Conservation (phyloP, 2,888 invertebrate genomes). For the Drosophila meridiana region DNA sequence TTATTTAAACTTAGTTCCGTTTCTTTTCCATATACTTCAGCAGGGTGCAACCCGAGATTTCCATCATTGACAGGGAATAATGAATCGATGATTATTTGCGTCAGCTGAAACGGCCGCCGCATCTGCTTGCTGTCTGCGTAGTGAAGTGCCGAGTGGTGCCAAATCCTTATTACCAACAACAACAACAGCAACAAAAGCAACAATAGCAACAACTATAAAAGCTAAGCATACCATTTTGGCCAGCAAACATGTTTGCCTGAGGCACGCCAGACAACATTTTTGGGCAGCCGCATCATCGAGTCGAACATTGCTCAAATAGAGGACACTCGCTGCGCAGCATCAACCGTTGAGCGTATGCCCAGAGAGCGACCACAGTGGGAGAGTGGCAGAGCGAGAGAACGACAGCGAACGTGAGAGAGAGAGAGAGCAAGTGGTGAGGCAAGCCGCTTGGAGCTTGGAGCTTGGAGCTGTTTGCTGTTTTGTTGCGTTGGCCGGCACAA, state of each 20-base stretch:
- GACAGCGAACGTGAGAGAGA: conserved; percentile 18
- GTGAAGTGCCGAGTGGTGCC: conserved; percentile 57
- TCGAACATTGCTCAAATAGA: conserved; percentile 48
- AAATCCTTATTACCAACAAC: conserved; percentile 43
- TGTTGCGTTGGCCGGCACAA: conserved; percentile 39
- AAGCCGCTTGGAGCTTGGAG: conserved; percentile 37
- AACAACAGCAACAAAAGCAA: conserved; percentile 31
- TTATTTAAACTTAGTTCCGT: not conserved
- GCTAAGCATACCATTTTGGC: conserved; percentile 51
- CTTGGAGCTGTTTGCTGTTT: conserved; percentile 30
- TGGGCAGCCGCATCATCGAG: conserved; percentile 56
- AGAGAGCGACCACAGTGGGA: conserved; percentile 27
- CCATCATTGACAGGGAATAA: conserved; percentile 72
- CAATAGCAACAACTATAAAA: conserved; percentile 27
- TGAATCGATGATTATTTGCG: conserved; percentile 78
- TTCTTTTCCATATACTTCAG: conserved; percentile 23
- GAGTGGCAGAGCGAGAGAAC: conserved; percentile 6
- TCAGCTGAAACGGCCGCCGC: conserved; percentile 69
- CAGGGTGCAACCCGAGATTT: conserved; percentile 58
- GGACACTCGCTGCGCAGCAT: conserved; percentile 56
- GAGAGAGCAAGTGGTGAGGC: conserved; percentile 21
- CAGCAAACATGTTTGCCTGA: conserved; percentile 68
- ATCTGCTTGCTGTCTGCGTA: conserved; percentile 60
- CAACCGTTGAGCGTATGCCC: conserved; percentile 48
- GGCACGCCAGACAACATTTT: conserved; percentile 50